A percentile compares a stretch with the other conserved stretches of the same genome.
These are phyloP conservation scores for Nebria brevicollis DNA, from an alignment of 2,888 invertebrate species.

Conservation along the genomic window DNA sequence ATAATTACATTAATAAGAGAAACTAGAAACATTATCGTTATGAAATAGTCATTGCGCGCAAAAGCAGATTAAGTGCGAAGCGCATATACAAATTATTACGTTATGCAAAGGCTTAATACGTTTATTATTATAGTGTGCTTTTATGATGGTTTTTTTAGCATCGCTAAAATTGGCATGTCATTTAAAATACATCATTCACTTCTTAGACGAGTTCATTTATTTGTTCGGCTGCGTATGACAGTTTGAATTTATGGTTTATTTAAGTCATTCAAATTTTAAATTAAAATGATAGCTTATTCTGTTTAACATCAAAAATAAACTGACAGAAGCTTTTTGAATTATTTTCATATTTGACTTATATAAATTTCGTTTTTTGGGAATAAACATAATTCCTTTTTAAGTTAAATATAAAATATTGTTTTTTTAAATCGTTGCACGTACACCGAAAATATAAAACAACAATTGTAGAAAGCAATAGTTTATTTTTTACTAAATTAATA, in stretches of 20 bases:
- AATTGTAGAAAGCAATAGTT: too few relatives aligned
- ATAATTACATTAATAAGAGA: background rate
- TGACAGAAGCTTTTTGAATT: background rate
- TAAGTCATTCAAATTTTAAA: background rate
- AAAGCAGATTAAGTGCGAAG: background rate
- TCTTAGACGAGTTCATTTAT: background rate
- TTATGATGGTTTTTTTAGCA: background rate
- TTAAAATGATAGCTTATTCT: background rate
- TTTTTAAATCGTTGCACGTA: too few relatives aligned
- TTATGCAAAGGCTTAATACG: background rate
- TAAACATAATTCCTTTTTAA: too few relatives aligned
- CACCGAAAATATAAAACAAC: too few relatives aligned
- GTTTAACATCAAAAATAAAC: background rate
- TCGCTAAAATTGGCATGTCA: background rate
- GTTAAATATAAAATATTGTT: too few relatives aligned
- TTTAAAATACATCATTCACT: background rate
- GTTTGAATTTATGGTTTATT: background rate
- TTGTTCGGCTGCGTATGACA: background rate
- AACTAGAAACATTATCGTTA: background rate
- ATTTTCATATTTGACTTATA: background rate
- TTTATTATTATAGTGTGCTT: background rate
- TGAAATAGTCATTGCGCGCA: background rate
- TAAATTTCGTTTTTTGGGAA: background rate
- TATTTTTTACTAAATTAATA: too few relatives aligned
- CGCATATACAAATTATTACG: background rate